Evolutionary conservation across 2,797 vertebrate species (phyloP).

Genomic region (Spondyliosoma cantharus): DNA sequence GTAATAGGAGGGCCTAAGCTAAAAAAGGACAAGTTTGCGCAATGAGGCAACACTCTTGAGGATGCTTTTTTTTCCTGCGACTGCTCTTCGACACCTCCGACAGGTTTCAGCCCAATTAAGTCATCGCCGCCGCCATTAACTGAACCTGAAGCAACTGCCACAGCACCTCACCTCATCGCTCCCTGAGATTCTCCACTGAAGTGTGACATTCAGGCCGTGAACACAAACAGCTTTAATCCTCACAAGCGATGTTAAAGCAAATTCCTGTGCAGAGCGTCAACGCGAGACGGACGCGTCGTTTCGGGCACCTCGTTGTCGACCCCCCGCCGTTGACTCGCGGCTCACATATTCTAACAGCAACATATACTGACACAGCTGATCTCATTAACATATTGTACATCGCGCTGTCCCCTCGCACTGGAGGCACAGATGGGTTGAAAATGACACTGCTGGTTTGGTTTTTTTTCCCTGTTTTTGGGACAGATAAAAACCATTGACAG

Average conservation of each 20-base stretch:
- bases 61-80: background rate
- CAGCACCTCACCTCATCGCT: constrained; percentile 7
- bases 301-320: constrained; percentile 6
- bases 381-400: constrained; percentile 42
- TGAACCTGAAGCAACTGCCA: constrained; percentile 26
- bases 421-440: constrained; percentile 48
- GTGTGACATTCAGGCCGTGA: constrained; percentile 17
- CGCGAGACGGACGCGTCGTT: background rate
- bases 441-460: constrained; percentile 33
- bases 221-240: constrained; percentile 21
- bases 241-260: constrained; percentile 6
- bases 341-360: constrained; percentile 27
- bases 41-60: background rate
- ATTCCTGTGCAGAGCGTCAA: background rate
- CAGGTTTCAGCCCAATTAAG: constrained; percentile 45
- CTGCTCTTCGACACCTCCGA: constrained; percentile 24
- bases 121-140: constrained; percentile 22
- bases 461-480: constrained; percentile 14
- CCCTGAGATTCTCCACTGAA: constrained; percentile 16
- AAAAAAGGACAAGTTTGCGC: background rate
- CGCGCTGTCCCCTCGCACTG: background rate
- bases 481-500: constrained; percentile 26
- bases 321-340: constrained; percentile 8
- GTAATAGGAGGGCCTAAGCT: background rate
- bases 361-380: constrained; percentile 13